Evolutionary conservation across 2,888 invertebrate species (phyloP), one percentile per base, ranked within the genome.

Genomic region (Ormyrus thymus): DNA sequence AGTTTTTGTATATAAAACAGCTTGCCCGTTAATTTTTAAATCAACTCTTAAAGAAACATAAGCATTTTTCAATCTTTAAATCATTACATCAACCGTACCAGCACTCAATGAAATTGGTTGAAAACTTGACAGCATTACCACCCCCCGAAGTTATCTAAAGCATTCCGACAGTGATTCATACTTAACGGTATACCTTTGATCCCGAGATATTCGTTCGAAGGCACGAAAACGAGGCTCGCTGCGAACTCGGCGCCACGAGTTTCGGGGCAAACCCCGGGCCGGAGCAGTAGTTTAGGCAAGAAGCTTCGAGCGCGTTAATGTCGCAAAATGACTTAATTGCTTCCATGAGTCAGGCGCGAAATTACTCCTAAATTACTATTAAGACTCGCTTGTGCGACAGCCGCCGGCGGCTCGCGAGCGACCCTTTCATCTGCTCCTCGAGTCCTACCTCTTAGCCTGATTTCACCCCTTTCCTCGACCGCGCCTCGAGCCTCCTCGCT

Each of bases 241-340:
- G 59, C 56, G 56, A 53, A 9, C 29, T 4, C 7, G 29, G 48
- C 5, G 15, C 48, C 29, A 29, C 29, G 7, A 50, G 53, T 53
- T 29, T 3, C 29, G 53, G 53, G 15, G 13, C 11, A 43, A 50
- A 53, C 53, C 8, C 4, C 9, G 0, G 53, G 29, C 10, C 29
- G 6, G 13, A 29, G 29, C 45, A n/a, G 73, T 3, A 58, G 58
- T 56, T n/a, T n/a, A 0, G 77, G n/a, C 59, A 62, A 66, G 77
- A 55, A 66, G 46, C 56, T 8, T 55, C 62, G 29, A 29, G 29
- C 29, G 64, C 74, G 58, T n/a, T 78, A 78, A 78, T 78, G 62
- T 76, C 62, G 48, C 74, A 48, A 80, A 80, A 80, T 80, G 75
- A 75, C 77, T 80, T 77, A 80, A 80, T 70, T 78, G 75, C 77